These are phyloP conservation scores for Drosophila bipectinata DNA, from an alignment of 1,140 invertebrate genomes.

Conservation along the genomic window DNA sequence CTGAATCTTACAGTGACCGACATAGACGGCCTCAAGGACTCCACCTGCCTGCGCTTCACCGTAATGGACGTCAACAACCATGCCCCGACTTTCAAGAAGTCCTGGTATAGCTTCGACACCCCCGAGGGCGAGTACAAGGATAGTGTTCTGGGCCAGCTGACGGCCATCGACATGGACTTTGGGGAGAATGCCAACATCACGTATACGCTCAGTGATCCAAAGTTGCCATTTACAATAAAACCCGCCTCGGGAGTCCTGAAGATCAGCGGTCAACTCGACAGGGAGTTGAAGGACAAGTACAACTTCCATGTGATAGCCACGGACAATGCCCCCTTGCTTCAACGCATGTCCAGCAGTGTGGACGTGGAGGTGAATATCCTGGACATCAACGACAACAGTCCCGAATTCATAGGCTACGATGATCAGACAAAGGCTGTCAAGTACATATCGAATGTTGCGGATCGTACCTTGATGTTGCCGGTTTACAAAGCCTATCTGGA, in stretches of 20 bases:
- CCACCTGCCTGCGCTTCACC: slow-evolving; percentile 87
- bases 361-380: slow-evolving; percentile 91
- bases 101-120: slow-evolving; percentile 93
- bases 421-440: slow-evolving; percentile 84
- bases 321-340: slow-evolving; percentile 88
- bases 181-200: slow-evolving; percentile 90
- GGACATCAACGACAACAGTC: slow-evolving; percentile 92
- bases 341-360: slow-evolving; percentile 88
- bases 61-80: slow-evolving; percentile 94
- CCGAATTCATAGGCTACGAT: slow-evolving; percentile 89
- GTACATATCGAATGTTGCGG: slow-evolving; percentile 64
- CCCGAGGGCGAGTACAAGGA: slow-evolving; percentile 90
- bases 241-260: slow-evolving; percentile 89
- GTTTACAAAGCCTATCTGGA: slow-evolving; percentile 89
- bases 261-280: slow-evolving; percentile 91
- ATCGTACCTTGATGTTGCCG: slow-evolving; percentile 84
- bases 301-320: slow-evolving; percentile 90
- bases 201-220: slow-evolving; percentile 88
- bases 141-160: slow-evolving; percentile 89
- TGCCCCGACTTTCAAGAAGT: slow-evolving; percentile 91
- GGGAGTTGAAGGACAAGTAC: slow-evolving; percentile 90
- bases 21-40: slow-evolving; percentile 89
- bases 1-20: slow-evolving; percentile 92
- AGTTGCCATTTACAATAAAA: slow-evolving; percentile 90
- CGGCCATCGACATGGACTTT: slow-evolving; percentile 90